Conservation (phyloP, 1,140 invertebrate genomes). For the Anagrus nilaparvatae region DNA sequence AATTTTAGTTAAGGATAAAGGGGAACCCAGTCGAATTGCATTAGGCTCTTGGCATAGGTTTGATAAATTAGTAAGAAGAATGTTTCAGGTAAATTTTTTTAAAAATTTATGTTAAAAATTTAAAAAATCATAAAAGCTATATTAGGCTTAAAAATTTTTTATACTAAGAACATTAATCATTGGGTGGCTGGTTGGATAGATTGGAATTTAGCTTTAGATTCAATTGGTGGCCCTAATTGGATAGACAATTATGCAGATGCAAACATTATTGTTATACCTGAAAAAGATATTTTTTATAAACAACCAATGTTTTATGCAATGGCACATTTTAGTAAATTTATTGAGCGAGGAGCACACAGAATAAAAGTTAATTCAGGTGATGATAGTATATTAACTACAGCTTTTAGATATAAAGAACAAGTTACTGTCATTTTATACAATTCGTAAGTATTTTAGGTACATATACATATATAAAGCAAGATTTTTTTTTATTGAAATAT, state of each 20-base stretch:
- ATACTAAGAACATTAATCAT: slow-evolving; percentile 44
- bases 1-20: no score
- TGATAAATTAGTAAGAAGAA: slow-evolving; percentile 57
- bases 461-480: no score
- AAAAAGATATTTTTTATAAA: slow-evolving; percentile 25
- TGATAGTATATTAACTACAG: slow-evolving; percentile 32
- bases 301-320: slow-evolving; percentile 60
- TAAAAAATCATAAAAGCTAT: no score
- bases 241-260: slow-evolving; percentile 67
- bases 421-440: slow-evolving; percentile 53
- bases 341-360: slow-evolving; percentile 51
- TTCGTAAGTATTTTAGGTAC: slow-evolving; percentile 45
- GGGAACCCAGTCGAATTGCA: no score
- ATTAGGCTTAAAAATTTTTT: no score
- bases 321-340: slow-evolving; percentile 78
- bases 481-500: no score
- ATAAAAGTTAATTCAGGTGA: slow-evolving; percentile 22
- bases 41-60: slow-evolving; percentile 69
- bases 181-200: slow-evolving; percentile 74
- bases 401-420: slow-evolving; percentile 45
- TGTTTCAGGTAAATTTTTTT: slow-evolving; percentile 58
- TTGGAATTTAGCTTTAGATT: slow-evolving; percentile 76
- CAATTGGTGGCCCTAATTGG: slow-evolving; percentile 75
- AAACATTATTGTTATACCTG: slow-evolving; percentile 62
- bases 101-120: no score